Base-by-base conservation (phyloP, 2,797 vertebrate genomes). In the Dallia pectoralis region DNA sequence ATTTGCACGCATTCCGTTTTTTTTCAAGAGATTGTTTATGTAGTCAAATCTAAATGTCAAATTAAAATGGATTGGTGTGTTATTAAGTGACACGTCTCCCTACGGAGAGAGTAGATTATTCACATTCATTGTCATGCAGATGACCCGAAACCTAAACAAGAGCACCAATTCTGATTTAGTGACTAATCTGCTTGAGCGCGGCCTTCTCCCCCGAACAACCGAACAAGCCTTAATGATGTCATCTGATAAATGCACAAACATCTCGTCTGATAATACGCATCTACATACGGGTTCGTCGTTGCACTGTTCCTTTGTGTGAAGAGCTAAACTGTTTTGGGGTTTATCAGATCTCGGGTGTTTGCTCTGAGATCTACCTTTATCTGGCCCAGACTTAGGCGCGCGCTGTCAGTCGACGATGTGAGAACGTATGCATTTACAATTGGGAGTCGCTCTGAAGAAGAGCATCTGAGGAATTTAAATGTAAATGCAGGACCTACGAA, bases 251-350 rank as follows among this genome's bases (percentile, higher is more conserved):
- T 6, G 6, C 56, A 61, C 56, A 61, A 22, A 61, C 27, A 25
- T 59, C 18, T 44, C 40, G 14, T 44, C 40, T 44, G 40, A 44
- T 44, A 44, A 44, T 44, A 44, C 14, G 9, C 14, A 44, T 44
- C 40, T 44, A 44, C 40, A 44, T 44, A 44, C 14, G 40, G 27
- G 36, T 73, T 9, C 6, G 33, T 61, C 67, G 69, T 70, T 72
- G 69, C 62, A 56, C 15, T 33, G 56, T 49, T 67, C 64, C 66
- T 73, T 79, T 77, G 69, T 67, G 71, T 33, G 27, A 63, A 69
- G 79, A 71, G 75, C 69, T 72, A 74, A 81, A 63, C 67, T 71
- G 69, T 40, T 73, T 76, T 71, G 76, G 82, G 72, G 77, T 79
- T 81, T 78, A 72, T 77, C 72, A 76, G 78, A 79, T 76, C 80